Evolutionary conservation across 2,888 invertebrate species (phyloP), one percentile per base, ranked within the genome.

Genomic region (Plebejus melissa): DNA sequence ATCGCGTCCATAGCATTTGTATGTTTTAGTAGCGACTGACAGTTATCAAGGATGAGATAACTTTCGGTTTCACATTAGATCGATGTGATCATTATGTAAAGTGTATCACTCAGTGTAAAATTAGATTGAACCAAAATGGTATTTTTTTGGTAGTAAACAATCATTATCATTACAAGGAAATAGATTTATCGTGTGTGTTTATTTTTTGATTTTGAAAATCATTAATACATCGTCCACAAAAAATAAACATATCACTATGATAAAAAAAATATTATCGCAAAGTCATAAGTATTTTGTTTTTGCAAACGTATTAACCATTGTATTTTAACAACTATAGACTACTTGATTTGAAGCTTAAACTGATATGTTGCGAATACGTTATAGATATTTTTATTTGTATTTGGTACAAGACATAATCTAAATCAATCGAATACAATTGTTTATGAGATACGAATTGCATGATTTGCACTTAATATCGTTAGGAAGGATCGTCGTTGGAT

Each of bases 401-500:
- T 86, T 86, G 85, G 85, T 81, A 82, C 82, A 83, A 84, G 69
- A 69, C 41, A 32, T 70, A 70, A 70, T 58, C 57, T 71, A 16
- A 70, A n/a, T 75, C 58, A 58, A 75, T 75, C 70, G 75, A 75
- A 75, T 75, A 82, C 81, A 80, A 85, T 85, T 86, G 83, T 84
- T 85, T 83, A 80, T 85, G 83, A 82, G 84, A 76, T 78, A 78
- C 82, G 78, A 81, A 70, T 36, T 91, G 90, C 91, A 90, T 91
- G 90, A 87, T 77, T 80, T 82, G 86, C 86, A 83, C 85, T 82
- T 82, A 80, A 80, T 82, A 81, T 84, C 89, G 87, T 89, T 85
- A 89, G 82, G 83, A 87, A 90, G 90, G 93, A 93, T 93, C 93
- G 93, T 93, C 93, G 93, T 91, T 90, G 93, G 93, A 93, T 85